These are phyloP conservation scores for Brachymystax lenok DNA, from an alignment of 2,797 vertebrate species.

Conservation along the genomic window DNA sequence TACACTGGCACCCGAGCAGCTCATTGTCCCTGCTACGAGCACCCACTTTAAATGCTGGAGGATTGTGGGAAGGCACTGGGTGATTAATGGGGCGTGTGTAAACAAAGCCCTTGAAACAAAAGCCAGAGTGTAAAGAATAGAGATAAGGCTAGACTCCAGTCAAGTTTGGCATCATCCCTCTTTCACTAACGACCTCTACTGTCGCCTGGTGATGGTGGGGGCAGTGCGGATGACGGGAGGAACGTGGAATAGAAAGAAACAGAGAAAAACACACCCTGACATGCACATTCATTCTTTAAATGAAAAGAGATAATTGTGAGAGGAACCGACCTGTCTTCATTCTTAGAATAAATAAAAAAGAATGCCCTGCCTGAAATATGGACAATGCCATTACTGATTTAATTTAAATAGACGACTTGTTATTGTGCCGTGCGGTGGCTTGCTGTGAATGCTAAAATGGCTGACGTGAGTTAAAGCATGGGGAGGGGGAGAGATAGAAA, in stretches of 20 bases:
- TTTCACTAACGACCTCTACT: constrained; percentile 82
- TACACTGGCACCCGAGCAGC: constrained; percentile 68
- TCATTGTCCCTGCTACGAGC: constrained; percentile 64
- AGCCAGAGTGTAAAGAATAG: constrained; percentile 80
- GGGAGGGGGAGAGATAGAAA: constrained; percentile 44
- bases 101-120: constrained; percentile 85
- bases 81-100: constrained; percentile 82
- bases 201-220: constrained; percentile 73
- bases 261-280: constrained; percentile 73
- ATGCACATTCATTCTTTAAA: constrained; percentile 79
- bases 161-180: constrained; percentile 82
- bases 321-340: constrained; percentile 76
- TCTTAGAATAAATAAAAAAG: constrained; percentile 81
- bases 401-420: constrained; percentile 81
- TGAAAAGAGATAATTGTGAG: constrained; percentile 81
- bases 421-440: constrained; percentile 63
- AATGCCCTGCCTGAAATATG: constrained; percentile 80
- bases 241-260: constrained; percentile 65
- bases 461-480: constrained; percentile 51
- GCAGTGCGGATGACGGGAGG: constrained; percentile 41
- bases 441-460: constrained; percentile 68
- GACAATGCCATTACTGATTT: constrained; percentile 82
- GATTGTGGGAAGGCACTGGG: constrained; percentile 71
- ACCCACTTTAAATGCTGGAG: constrained; percentile 73
- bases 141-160: constrained; percentile 80